Conservation (phyloP, 2,888 invertebrate genomes). For the Drosophila parthenogenetica region DNA sequence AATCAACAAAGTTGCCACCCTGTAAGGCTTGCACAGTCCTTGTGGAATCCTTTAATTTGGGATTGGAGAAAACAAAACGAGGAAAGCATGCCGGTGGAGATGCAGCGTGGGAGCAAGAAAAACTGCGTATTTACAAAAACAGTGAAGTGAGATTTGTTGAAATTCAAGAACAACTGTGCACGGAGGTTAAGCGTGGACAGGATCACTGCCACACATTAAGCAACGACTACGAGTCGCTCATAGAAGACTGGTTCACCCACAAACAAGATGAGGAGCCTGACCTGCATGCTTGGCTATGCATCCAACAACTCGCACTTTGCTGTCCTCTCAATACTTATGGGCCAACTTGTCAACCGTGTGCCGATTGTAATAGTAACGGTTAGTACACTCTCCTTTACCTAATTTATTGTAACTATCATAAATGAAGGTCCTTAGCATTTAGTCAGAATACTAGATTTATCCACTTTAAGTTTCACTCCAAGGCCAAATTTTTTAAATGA, state of each 20-base stretch:
- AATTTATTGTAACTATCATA: no score
- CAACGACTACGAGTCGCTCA: slow-evolving; percentile 91
- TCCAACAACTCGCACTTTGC: slow-evolving; percentile 91
- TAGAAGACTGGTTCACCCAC: slow-evolving; percentile 96
- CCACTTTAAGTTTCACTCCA: no score
- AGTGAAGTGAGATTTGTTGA: slow-evolving; percentile 96
- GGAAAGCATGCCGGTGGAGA: slow-evolving; percentile 97
- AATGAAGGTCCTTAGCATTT: no score
- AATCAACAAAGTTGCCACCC: slow-evolving; percentile 88
- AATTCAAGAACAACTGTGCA: slow-evolving; percentile 94
- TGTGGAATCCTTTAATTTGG: slow-evolving; percentile 91
- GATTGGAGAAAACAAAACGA: slow-evolving; percentile 92
- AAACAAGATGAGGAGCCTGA: slow-evolving; percentile 87
- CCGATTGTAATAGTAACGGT: slow-evolving; percentile 92
- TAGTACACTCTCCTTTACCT: not conserved
- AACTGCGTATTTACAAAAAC: slow-evolving; percentile 91
- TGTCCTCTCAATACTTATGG: slow-evolving; percentile 95
- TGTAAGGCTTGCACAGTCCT: slow-evolving; percentile 92
- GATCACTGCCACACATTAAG: slow-evolving; percentile 93
- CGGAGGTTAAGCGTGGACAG: slow-evolving; percentile 89
- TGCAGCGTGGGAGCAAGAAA: slow-evolving; percentile 96
- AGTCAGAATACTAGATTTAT: no score
- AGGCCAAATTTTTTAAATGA: not conserved
- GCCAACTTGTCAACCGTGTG: slow-evolving; percentile 91
- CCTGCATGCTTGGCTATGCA: slow-evolving; percentile 91